Conservation (phyloP, 1,140 invertebrate species). For the Lepidurus packardi region DNA sequence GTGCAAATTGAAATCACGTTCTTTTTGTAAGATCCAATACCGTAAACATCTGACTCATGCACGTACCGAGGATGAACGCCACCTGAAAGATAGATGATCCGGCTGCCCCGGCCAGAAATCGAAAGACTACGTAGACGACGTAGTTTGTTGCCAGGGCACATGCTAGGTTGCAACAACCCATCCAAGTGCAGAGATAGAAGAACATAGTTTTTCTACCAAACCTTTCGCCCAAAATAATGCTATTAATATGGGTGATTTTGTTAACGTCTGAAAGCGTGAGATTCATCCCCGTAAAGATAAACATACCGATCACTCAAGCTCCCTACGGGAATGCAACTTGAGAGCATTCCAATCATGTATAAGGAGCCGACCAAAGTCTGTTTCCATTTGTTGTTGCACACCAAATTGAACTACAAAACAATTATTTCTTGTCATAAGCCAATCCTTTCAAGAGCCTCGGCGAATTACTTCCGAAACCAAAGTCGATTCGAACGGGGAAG, state of each 20-base stretch:
- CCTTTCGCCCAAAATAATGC: slow-evolving; percentile 25
- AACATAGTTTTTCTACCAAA: slow-evolving; percentile 36
- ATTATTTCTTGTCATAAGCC: too few species aligned
- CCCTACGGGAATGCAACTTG: slow-evolving; percentile 42
- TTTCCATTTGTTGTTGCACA: slow-evolving; percentile 40
- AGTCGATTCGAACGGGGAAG: not conserved
- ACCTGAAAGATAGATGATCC: slow-evolving; percentile 40
- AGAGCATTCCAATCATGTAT: slow-evolving; percentile 44
- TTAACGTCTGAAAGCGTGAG: not conserved
- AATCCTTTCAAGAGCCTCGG: too few species aligned
- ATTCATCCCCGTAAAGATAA: not conserved
- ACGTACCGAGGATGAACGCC: slow-evolving; percentile 40
- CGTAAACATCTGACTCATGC: not conserved
- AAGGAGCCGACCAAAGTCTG: slow-evolving; percentile 39
- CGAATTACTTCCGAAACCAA: not conserved
- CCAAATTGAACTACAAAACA: slow-evolving; percentile 41
- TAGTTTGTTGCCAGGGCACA: slow-evolving; percentile 39
- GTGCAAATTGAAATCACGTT: slow-evolving; percentile 20
- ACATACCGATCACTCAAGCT: slow-evolving; percentile 41
- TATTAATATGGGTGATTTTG: too few species aligned
- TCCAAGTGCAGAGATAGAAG: slow-evolving; percentile 25
- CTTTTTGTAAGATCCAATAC: not conserved
- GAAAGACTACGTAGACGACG: slow-evolving; percentile 35
- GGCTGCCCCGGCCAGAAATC: slow-evolving; percentile 39
- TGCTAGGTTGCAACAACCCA: slow-evolving; percentile 37